Conservation (phyloP, 2,113 vertebrate genomes). For the Ailuropoda melanoleuca region DNA sequence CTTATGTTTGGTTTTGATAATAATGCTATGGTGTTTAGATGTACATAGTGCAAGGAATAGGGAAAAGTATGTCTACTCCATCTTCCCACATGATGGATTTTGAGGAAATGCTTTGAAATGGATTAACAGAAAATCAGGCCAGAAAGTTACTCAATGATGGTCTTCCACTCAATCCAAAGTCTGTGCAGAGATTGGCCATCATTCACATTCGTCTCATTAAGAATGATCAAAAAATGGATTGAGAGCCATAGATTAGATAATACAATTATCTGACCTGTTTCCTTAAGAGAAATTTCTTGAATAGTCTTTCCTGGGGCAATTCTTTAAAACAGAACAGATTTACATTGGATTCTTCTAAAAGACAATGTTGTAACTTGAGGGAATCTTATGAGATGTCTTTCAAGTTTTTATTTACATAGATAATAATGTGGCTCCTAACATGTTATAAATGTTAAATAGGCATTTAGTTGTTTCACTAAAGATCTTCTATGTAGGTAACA, state of each 20-base stretch:
- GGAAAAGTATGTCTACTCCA: not conserved
- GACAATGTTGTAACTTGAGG: not conserved
- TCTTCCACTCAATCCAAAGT: not conserved
- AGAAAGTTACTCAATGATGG: not conserved
- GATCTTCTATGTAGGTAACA: not conserved
- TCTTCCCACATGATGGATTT: not conserved
- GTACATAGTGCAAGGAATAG: not conserved
- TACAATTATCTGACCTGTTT: not conserved
- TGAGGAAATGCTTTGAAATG: not conserved
- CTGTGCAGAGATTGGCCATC: not conserved
- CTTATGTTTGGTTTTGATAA: not conserved
- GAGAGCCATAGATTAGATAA: not conserved
- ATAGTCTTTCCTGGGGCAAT: not conserved
- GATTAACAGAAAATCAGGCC: not conserved
- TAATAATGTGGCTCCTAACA: not conserved
- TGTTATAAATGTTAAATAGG: not conserved
- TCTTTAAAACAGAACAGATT: not conserved
- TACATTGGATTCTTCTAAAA: constrained; percentile 21
- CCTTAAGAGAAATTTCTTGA: constrained; percentile 8
- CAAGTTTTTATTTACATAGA: not conserved
- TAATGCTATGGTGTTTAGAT: not conserved
- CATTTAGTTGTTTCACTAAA: constrained; percentile 4
- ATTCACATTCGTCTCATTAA: not conserved
- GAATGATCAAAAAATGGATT: not conserved
- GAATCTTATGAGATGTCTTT: not conserved